Evolutionary conservation across 2,113 vertebrate genomes (phyloP).

Genomic region (Mungos mungo): DNA sequence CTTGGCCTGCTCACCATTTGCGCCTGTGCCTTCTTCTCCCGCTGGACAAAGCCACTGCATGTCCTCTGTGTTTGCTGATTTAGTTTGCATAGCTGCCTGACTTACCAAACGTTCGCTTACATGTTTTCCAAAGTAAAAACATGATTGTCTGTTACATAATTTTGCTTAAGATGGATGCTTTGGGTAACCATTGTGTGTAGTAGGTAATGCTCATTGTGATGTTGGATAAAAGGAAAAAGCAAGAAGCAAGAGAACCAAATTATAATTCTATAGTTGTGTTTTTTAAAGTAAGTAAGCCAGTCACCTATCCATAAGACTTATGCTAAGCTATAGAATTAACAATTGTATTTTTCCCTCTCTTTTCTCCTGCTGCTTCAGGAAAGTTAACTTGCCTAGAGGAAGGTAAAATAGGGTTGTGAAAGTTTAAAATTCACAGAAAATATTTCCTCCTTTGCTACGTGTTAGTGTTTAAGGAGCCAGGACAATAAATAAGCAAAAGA

Average conservation of each 20-base stretch:
- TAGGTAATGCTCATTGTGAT: not conserved
- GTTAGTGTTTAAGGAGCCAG: constrained; percentile 17
- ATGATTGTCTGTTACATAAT: not conserved
- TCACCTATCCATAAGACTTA: not conserved
- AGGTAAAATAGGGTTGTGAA: not conserved
- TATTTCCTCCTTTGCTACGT: not conserved
- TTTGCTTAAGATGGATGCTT: not conserved
- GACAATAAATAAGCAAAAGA: constrained; percentile 2
- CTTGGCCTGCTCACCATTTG: not conserved
- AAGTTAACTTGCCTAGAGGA: constrained; percentile 1
- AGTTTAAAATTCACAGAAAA: not conserved
- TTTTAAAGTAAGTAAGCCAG: not conserved
- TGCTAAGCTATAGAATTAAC: not conserved
- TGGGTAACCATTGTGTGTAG: not conserved
- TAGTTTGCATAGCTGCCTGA: not conserved
- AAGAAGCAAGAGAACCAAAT: not conserved
- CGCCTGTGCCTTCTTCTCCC: not conserved
- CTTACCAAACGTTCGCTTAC: not conserved
- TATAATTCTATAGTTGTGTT: not conserved
- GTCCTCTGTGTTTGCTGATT: not conserved
- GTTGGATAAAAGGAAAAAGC: not conserved
- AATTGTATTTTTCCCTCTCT: not conserved
- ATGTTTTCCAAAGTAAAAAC: not conserved
- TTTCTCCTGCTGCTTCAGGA: not conserved
- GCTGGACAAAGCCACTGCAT: too few relatives aligned